These are phyloP conservation scores for Nymphalis urticae DNA, from an alignment of 2,888 invertebrate species.

Conservation along the genomic window DNA sequence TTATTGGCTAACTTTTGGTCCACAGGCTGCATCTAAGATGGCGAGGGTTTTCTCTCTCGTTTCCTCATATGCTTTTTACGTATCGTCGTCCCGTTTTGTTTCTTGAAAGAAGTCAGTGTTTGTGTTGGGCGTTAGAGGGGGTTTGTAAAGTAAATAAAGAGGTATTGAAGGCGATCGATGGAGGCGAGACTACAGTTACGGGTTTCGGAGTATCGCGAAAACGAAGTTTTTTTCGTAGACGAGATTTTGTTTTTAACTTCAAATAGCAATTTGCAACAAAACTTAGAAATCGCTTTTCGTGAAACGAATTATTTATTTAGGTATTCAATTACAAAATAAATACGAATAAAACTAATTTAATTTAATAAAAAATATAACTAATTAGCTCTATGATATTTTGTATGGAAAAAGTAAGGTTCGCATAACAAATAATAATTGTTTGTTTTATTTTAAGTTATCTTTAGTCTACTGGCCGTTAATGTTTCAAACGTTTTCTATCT, in stretches of 20 bases:
- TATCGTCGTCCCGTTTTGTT: conserved; percentile 59
- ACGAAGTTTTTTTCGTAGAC: conserved; percentile 24
- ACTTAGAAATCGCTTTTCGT: too few species aligned
- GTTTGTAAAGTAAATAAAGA: conserved; percentile 71
- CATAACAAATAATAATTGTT: too few species aligned
- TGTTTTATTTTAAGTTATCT: too few species aligned
- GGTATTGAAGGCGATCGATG: conserved; percentile 61
- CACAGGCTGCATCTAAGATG: conserved; percentile 79
- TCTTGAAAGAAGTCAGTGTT: conserved; percentile 76
- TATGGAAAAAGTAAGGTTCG: too few species aligned
- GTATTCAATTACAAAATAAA: too few species aligned
- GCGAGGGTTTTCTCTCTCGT: conserved; percentile 62
- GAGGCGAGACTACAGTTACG: conserved; percentile 24
- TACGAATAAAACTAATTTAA: too few species aligned
- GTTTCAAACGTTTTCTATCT: too few species aligned
- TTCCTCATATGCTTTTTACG: conserved; percentile 43
- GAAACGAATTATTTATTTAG: too few species aligned
- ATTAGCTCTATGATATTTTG: too few species aligned
- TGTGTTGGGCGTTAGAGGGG: conserved; percentile 62
- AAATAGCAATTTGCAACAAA: background rate
- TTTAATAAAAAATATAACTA: too few species aligned
- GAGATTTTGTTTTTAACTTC: background rate
- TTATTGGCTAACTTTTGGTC: conserved; percentile 80
- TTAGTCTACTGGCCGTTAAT: too few species aligned
- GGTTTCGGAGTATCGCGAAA: conserved; percentile 2